These are phyloP conservation scores for Trichopoda pennipes DNA, from an alignment of 2,888 invertebrate genomes.

Conservation along the genomic window DNA sequence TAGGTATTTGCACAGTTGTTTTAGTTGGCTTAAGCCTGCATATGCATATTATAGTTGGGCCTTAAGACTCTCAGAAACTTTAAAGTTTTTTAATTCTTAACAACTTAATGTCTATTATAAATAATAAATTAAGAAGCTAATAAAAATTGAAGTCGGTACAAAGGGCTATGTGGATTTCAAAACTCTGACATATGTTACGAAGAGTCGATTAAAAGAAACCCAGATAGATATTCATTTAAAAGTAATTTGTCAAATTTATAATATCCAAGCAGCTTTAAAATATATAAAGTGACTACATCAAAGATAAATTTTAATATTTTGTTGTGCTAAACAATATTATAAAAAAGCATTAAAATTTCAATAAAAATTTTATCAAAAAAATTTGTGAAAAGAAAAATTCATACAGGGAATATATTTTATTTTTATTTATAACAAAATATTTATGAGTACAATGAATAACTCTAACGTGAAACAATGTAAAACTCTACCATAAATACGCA, in stretches of 20 bases:
- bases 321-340: slow-evolving; percentile 4
- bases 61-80: too few species aligned
- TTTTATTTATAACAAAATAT: slow-evolving; percentile 61
- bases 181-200: too few species aligned
- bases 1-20: too few species aligned
- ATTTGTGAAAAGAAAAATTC: slow-evolving; percentile 33
- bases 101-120: too few species aligned
- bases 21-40: neutral
- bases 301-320: slow-evolving; percentile 21
- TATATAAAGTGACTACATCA: slow-evolving; percentile 28
- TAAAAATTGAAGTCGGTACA: neutral
- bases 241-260: neutral
- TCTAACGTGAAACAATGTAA: slow-evolving; percentile 29
- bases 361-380: slow-evolving; percentile 45
- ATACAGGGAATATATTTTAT: slow-evolving; percentile 32
- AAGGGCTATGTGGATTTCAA: neutral
- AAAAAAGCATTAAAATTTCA: neutral
- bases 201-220: too few species aligned
- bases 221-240: too few species aligned
- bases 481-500: slow-evolving; percentile 43
- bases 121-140: too few species aligned
- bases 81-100: too few species aligned
- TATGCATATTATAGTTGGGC: too few species aligned
- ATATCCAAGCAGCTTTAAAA: neutral
- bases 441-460: slow-evolving; percentile 50